Conservation (phyloP, 1,140 invertebrate genomes). For the Calephelis virginiensis region DNA sequence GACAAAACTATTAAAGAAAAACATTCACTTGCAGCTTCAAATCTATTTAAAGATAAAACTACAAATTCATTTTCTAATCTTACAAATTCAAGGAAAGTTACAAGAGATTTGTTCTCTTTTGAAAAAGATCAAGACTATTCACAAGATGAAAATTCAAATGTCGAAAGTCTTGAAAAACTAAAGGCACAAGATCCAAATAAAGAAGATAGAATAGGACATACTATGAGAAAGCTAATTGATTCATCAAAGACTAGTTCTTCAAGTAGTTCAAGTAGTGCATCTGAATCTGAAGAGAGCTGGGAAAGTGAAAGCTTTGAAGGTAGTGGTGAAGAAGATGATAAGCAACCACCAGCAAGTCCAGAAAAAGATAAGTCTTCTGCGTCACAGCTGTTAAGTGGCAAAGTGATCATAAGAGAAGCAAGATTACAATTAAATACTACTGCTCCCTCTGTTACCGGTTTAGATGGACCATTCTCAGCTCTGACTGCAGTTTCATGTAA, state of each 20-base stretch:
- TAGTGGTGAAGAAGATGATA: slow-evolving; percentile 77
- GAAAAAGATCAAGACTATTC: slow-evolving; percentile 60
- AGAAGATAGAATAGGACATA: slow-evolving; percentile 64
- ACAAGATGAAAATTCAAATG: slow-evolving; percentile 67
- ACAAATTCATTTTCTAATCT: slow-evolving; percentile 62
- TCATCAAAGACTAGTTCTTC: slow-evolving; percentile 71
- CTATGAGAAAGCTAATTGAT: slow-evolving; percentile 69
- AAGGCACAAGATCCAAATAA: slow-evolving; percentile 52
- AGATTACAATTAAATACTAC: slow-evolving; percentile 82
- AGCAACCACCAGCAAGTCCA: slow-evolving; percentile 51
- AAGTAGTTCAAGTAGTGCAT: slow-evolving; percentile 67
- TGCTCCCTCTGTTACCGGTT: slow-evolving; percentile 67
- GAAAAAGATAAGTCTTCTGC: slow-evolving; percentile 76
- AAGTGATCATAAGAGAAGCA: slow-evolving; percentile 85
- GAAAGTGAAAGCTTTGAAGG: slow-evolving; percentile 76
- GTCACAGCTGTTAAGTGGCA: slow-evolving; percentile 79
- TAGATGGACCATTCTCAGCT: slow-evolving; percentile 84
- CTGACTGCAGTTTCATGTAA: slow-evolving; percentile 63
- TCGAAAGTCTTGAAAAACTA: slow-evolving; percentile 56
- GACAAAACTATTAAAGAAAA: slow-evolving; percentile 59
- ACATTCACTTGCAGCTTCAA: slow-evolving; percentile 48
- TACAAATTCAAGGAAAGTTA: slow-evolving; percentile 46
- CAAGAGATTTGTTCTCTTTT: slow-evolving; percentile 60
- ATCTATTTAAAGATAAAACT: slow-evolving; percentile 69
- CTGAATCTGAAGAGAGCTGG: slow-evolving; percentile 77